phyloP scores from a whole-genome alignment of 2,797 vertebrate genomes.

The Myotis daubentonii region DNA sequence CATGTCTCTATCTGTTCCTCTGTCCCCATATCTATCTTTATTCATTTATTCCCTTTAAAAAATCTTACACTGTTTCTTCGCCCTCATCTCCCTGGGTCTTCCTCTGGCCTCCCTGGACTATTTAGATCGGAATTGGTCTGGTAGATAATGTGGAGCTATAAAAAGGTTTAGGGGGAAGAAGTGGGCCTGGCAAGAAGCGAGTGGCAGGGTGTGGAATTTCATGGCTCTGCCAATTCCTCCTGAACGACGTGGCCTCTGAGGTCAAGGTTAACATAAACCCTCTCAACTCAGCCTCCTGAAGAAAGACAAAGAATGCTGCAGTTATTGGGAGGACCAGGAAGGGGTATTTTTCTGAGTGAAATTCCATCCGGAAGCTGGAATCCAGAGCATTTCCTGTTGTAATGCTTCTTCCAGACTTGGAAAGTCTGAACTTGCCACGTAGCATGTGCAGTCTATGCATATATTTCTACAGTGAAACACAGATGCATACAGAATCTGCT shows the following conservation, averaged over 20 bases:
- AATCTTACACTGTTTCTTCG: constrained; percentile 42
- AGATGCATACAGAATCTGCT: constrained; percentile 41
- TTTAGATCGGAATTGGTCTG: constrained; percentile 62
- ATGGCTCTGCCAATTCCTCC: constrained; percentile 74
- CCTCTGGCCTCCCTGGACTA: constrained; percentile 45
- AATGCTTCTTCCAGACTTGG: constrained; percentile 80
- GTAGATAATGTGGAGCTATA: constrained; percentile 71
- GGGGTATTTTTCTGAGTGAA: constrained; percentile 80
- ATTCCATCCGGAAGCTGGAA: constrained; percentile 82
- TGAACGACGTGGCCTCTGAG: constrained; percentile 71
- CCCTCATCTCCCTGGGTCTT: constrained; percentile 31
- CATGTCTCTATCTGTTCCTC: constrained; percentile 5
- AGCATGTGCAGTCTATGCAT: constrained; percentile 64
- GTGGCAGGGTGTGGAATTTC: constrained; percentile 79
- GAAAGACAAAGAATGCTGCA: constrained; percentile 77
- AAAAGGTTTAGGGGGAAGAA: constrained; percentile 71
- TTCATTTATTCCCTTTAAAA: constrained; percentile 54
- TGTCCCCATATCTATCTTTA: not conserved
- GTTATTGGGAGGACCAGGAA: constrained; percentile 76
- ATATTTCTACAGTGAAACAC: constrained; percentile 65
- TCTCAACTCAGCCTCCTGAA: constrained; percentile 66
- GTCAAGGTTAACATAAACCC: constrained; percentile 78
- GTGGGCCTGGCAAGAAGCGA: constrained; percentile 68
- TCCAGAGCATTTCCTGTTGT: constrained; percentile 83
- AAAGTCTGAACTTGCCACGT: constrained; percentile 77